A percentile compares a stretch with the other conserved stretches of the same genome.
phyloP scores from a whole-genome alignment of 2,888 invertebrate species.

The Hemithea aestivaria region DNA sequence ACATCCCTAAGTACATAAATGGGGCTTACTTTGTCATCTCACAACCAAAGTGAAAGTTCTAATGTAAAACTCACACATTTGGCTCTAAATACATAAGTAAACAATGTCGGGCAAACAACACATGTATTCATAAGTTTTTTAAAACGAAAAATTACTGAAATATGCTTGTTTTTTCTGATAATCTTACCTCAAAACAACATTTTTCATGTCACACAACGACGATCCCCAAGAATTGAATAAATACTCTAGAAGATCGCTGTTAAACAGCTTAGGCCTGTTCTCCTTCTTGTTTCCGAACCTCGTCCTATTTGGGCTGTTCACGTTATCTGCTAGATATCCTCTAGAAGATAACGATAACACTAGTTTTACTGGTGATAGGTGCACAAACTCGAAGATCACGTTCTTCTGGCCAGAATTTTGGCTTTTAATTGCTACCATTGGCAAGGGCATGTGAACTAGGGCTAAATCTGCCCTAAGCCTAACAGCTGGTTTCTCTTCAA shows the following conservation, averaged over 20 bases:
- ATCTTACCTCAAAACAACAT: slow-evolving; percentile 80
- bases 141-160: too few species aligned
- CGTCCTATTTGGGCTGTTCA: slow-evolving; percentile 47
- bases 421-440: slow-evolving; percentile 64
- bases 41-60: slow-evolving; percentile 1
- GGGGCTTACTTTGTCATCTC: too few species aligned
- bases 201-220: slow-evolving; percentile 82
- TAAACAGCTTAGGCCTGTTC: slow-evolving; percentile 72
- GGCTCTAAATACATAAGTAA: slow-evolving; percentile 3
- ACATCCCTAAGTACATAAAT: too few species aligned
- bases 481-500: slow-evolving; percentile 78
- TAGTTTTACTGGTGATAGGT: slow-evolving; percentile 80
- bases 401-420: slow-evolving; percentile 55
- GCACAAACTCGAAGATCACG: slow-evolving; percentile 77
- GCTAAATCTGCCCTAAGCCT: slow-evolving; percentile 78
- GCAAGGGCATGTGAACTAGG: slow-evolving; percentile 79
- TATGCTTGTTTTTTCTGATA: too few species aligned
- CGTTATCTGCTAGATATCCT: slow-evolving; percentile 56
- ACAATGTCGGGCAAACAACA: neutral
- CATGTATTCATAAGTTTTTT: too few species aligned
- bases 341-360: slow-evolving; percentile 80
- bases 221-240: slow-evolving; percentile 82
- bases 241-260: slow-evolving; percentile 81
- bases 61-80: too few species aligned
- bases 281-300: slow-evolving; percentile 60